phyloP scores from a whole-genome alignment of 1,140 invertebrate species.

The Rhynchophorus ferrugineus region DNA sequence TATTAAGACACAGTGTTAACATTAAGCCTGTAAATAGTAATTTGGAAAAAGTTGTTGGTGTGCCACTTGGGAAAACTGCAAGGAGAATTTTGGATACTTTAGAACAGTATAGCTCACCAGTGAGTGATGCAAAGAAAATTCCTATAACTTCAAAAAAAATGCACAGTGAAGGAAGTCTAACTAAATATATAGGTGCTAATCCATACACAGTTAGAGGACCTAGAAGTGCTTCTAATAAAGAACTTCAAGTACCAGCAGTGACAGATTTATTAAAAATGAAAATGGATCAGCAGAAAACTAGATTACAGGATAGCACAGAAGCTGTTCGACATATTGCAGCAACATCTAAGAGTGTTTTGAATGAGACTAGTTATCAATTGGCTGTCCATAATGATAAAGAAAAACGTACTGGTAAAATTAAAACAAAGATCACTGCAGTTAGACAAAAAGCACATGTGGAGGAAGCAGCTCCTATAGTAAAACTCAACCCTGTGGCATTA shows the following conservation, averaged over 20 bases:
- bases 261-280: slow-evolving; percentile 53
- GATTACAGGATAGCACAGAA: slow-evolving; percentile 54
- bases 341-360: slow-evolving; percentile 42
- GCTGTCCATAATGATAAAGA: slow-evolving; percentile 27
- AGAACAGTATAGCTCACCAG: slow-evolving; percentile 64
- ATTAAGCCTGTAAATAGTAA: slow-evolving; percentile 44
- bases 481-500: slow-evolving; percentile 52
- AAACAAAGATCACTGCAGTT: slow-evolving; percentile 37
- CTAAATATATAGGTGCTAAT: slow-evolving; percentile 31
- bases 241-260: slow-evolving; percentile 50
- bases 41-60: slow-evolving; percentile 20
- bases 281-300: slow-evolving; percentile 41
- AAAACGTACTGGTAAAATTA: slow-evolving; percentile 45
- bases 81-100: slow-evolving; percentile 62
- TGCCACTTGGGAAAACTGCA: slow-evolving; percentile 49
- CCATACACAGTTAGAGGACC: slow-evolving; percentile 28
- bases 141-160: slow-evolving; percentile 40
- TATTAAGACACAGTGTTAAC: slow-evolving; percentile 34
- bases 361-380: slow-evolving; percentile 37
- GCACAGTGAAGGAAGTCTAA: slow-evolving; percentile 17
- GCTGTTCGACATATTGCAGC: slow-evolving; percentile 55
- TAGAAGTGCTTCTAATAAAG: slow-evolving; percentile 38
- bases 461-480: slow-evolving; percentile 44
- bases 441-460: slow-evolving; percentile 38
- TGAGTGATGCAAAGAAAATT: slow-evolving; percentile 64